Base-by-base conservation (phyloP, 2,888 invertebrate genomes). In the Erebia ligea region DNA sequence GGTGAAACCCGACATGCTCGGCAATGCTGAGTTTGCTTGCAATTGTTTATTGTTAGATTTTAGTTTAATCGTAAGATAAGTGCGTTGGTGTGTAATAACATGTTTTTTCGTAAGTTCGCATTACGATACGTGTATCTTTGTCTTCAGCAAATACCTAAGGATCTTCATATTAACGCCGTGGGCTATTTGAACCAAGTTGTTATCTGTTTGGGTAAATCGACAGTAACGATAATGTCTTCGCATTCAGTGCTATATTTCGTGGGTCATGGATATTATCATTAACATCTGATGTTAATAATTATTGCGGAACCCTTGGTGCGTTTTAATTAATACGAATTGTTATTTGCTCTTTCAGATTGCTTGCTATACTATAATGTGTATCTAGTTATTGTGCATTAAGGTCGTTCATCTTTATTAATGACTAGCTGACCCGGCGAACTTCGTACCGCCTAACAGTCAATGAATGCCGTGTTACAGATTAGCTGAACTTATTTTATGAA, bases 121-220 rank as follows among this genome's bases (percentile, higher is more conserved):
- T 42, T 1, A 42, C 11, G 42, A 42, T 42, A 42, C 9, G 17
- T 11, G 9, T 19, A 10, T 0, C 10, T 48, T 62, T 21, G 48
- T 48, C 62, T 62, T 62, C 62, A 62, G 48, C 48, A 62, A 62
- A 62, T 62, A n/a, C n/a, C n/a, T n/a, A 62, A 21, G 48, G 62
- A 62, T 62, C 21, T 45, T 45, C 45, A 45, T 25, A 48, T 62
- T 62, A 62, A 62, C 13, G 21, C 62, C 62, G 62, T 48, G 45
- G 62, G 62, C 62, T 62, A 21, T 62, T 62, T 62, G 48, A 48
- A 48, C 62, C 48, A 21, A 62, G 62, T 62, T 62, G 45, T 62
- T 62, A 62, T 62, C 62, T 48, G 62, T 62, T 62, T 48, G 62
- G 48, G 62, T 62, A 48, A 62, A 62, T 62, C 62, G 21, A 62